Evolutionary conservation across 2,888 invertebrate genomes (phyloP), one percentile per base, ranked within the genome.

Genomic region (Drosophila suboccidentalis): DNA sequence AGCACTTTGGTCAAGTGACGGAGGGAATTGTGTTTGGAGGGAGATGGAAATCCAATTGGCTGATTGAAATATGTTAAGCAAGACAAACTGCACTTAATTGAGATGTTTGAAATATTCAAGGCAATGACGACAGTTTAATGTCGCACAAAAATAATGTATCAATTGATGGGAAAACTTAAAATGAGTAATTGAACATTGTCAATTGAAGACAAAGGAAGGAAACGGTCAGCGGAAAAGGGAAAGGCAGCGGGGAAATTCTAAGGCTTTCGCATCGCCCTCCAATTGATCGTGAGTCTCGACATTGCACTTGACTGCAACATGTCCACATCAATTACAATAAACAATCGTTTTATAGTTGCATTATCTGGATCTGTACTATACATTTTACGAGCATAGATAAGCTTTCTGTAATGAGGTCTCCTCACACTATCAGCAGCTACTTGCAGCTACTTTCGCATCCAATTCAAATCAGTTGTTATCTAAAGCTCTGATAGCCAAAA

Each of bases 381-480:
- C 38, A 34, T 49, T 43, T 47, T 36, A 57, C 8, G 22, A 38
- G 13, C 3, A 32, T 39, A 64, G 75, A 70, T 75, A 74, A 75
- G 49, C 44, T 17, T 0, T 15, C 26, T 46, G 36, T 54, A 75
- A 66, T 60, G 29, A 51, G 53, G 36, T 43, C 29, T 6, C 15
- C 36, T 29, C 26, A 13, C 8, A 47, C 44, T 70, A 61, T 61
- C 70, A 39, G 34, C 51, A 50, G 67, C 76, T 41, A 63, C 51
- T 62, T 55, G 29, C 38, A 26, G 19, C 63, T 47, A 8, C 43
- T 36, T 46, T 54, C 13, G 50, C 41, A 26, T 13, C 54, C 39
- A 72, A 73, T 69, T 75, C 49, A 68, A 77, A 61, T 69, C 57
- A 34, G 44, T 13, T 63, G 72, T 73, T 74, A 78, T 78, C 76